Conservation (phyloP, 1,140 invertebrate species). For the Phortica variegata region DNA sequence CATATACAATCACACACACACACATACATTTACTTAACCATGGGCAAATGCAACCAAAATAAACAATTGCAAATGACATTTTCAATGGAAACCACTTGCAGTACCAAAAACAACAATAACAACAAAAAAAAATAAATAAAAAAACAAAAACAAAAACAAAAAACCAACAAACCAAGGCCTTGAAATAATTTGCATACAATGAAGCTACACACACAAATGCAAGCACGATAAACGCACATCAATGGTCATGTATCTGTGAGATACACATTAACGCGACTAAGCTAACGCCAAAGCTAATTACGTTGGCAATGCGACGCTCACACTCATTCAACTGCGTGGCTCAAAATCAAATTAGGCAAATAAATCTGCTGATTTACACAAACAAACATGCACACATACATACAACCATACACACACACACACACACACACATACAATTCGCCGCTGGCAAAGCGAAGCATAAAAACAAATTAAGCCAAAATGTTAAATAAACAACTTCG, state of each 20-base stretch:
- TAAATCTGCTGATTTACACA: constrained; percentile 55
- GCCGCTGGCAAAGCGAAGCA: constrained; percentile 25
- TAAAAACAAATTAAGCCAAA: constrained; percentile 54
- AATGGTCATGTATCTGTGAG: too few species aligned
- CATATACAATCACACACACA: constrained; percentile 11
- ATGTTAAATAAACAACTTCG: constrained; percentile 52
- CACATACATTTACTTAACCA: background rate
- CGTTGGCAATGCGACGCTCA: too few species aligned
- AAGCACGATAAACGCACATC: too few species aligned
- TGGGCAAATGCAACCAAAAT: constrained; percentile 34
- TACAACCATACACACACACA: too few species aligned
- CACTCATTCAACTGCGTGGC: constrained; percentile 11
- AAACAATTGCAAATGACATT: constrained; percentile 52
- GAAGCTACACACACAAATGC: constrained; percentile 17
- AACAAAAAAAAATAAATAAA: too few species aligned
- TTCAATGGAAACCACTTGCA: constrained; percentile 39
- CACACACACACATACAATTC: too few species aligned
- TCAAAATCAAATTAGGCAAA: constrained; percentile 51
- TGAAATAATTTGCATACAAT: constrained; percentile 37
- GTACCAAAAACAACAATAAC: too few species aligned
- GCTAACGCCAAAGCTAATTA: too few species aligned
- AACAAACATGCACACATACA: constrained; percentile 19
- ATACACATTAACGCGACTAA: too few species aligned
- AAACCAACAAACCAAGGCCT: constrained; percentile 24
- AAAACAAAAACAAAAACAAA: too few species aligned